phyloP scores from a whole-genome alignment of 2,113 vertebrate species.

The Myotis lucifugus region DNA sequence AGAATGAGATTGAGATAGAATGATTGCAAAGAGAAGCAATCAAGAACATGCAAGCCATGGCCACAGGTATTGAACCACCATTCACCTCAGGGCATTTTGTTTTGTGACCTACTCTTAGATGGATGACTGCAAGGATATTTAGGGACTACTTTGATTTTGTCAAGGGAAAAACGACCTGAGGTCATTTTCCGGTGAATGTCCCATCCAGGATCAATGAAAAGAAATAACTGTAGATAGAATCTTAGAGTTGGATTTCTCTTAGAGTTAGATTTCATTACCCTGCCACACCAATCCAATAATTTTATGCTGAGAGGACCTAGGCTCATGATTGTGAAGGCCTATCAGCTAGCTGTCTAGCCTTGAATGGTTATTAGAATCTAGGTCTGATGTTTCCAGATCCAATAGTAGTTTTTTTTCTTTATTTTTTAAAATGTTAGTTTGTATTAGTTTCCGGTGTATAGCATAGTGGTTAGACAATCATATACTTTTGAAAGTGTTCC shows the following conservation, averaged over 20 bases:
- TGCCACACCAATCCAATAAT: neutral
- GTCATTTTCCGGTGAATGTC: slow-evolving; percentile 31
- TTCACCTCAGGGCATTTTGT: neutral
- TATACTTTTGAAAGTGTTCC: neutral
- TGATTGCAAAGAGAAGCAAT: neutral
- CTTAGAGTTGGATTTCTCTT: neutral
- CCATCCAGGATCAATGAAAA: slow-evolving; percentile 48
- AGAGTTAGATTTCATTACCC: neutral
- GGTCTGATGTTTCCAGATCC: neutral
- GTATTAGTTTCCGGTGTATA: neutral
- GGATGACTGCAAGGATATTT: neutral
- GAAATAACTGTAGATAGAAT: neutral
- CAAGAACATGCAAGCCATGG: neutral
- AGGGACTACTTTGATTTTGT: neutral
- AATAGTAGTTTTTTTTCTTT: neutral
- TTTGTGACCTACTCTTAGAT: neutral
- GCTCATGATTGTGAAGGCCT: neutral
- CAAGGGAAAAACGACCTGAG: neutral
- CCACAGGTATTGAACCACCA: neutral
- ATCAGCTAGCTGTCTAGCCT: neutral
- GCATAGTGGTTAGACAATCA: neutral
- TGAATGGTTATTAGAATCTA: neutral
- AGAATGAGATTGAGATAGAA: neutral
- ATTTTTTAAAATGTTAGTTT: neutral
- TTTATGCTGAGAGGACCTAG: neutral